These are phyloP conservation scores for Celastrina argiolus DNA, from an alignment of 2,888 invertebrate species.

Conservation along the genomic window DNA sequence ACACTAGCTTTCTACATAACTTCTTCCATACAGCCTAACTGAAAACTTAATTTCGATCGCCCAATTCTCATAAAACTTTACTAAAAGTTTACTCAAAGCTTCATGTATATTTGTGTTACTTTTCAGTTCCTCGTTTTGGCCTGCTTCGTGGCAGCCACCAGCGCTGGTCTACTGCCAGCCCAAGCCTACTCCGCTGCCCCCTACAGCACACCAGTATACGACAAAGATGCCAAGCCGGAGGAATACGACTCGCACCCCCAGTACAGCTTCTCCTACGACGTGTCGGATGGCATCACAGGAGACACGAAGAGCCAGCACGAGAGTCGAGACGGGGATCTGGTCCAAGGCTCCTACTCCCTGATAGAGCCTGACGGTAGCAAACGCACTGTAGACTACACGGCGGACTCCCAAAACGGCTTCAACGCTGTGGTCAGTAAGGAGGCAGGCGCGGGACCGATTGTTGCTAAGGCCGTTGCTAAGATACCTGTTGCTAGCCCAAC, in stretches of 20 bases:
- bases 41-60: too few relatives aligned
- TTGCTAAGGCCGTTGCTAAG: conserved; percentile 30
- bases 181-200: conserved; percentile 37
- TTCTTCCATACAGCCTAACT: too few relatives aligned
- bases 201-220: conserved; percentile 40
- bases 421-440: conserved; percentile 59
- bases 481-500: background rate
- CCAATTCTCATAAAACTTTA: too few relatives aligned
- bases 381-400: conserved; percentile 57
- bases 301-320: conserved; percentile 58
- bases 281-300: conserved; percentile 77
- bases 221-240: conserved; percentile 58
- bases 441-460: conserved; percentile 38
- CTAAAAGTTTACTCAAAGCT: too few relatives aligned
- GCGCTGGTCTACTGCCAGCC: conserved; percentile 48
- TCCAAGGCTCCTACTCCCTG: conserved; percentile 57
- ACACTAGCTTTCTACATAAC: too few relatives aligned
- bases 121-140: conserved; percentile 50
- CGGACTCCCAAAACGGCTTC: conserved; percentile 57
- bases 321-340: conserved; percentile 54
- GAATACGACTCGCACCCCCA: conserved; percentile 80
- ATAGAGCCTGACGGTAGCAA: conserved; percentile 56
- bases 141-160: conserved; percentile 48
- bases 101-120: too few relatives aligned
- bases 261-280: conserved; percentile 82